These are phyloP conservation scores for Rhea pennata DNA, from an alignment of 2,113 vertebrate genomes.

Conservation along the genomic window DNA sequence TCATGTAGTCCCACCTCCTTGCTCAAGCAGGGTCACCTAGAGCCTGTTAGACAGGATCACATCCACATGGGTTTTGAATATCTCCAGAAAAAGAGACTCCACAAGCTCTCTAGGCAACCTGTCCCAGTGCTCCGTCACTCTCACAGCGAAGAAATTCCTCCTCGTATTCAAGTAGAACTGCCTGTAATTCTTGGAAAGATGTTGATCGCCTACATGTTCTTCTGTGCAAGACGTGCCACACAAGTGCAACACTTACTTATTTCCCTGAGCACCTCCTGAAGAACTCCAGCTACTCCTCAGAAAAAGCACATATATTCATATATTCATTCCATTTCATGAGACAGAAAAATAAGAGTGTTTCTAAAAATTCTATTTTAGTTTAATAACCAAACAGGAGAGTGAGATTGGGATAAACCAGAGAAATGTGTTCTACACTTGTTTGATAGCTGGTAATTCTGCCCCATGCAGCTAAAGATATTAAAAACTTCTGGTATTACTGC, in stretches of 20 bases:
- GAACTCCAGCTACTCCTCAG: not conserved
- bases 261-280: not conserved
- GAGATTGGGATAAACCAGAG: not conserved
- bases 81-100: too few species aligned
- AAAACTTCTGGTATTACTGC: not conserved
- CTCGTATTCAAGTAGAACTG: too few species aligned
- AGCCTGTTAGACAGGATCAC: too few species aligned
- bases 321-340: not conserved
- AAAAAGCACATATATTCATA: not conserved
- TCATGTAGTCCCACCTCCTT: too few species aligned
- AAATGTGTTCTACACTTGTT: not conserved
- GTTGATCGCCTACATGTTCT: not conserved
- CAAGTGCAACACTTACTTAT: not conserved
- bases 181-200: not conserved
- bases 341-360: not conserved
- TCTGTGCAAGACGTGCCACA: not conserved
- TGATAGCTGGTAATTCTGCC: not conserved
- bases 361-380: not conserved
- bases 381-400: not conserved
- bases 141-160: too few species aligned
- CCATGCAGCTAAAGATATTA: accelerated
- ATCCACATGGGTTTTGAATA: too few species aligned
- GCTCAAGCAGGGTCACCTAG: too few species aligned
- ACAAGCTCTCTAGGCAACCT: too few species aligned
- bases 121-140: too few species aligned